phyloP scores from a whole-genome alignment of 2,113 vertebrate genomes.

The Oryzias javanicus region DNA sequence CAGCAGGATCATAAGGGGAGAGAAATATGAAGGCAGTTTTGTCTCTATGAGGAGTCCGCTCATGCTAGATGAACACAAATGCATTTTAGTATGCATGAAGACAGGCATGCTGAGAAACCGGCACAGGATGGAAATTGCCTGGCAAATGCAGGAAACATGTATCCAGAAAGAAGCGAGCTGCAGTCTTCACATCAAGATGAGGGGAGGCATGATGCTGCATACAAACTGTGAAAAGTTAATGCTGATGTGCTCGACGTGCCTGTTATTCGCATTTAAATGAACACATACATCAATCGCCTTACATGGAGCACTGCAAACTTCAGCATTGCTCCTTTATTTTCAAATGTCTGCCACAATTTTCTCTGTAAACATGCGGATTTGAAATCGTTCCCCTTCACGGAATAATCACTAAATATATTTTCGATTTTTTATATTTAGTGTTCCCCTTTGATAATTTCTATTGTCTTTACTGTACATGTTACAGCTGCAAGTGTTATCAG shows the following conservation, averaged over 20 bases:
- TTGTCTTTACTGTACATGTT: no score
- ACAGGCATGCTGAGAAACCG: slow-evolving; percentile 26
- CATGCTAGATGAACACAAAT: slow-evolving; percentile 36
- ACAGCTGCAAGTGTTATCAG: no score
- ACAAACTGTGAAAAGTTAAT: slow-evolving; percentile 6
- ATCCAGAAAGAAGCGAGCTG: slow-evolving; percentile 29
- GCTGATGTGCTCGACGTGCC: neutral
- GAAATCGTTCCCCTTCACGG: no score
- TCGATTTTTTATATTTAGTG: no score
- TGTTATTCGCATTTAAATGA: neutral
- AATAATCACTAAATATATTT: no score
- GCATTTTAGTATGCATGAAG: slow-evolving; percentile 39
- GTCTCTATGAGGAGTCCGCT: slow-evolving; percentile 39
- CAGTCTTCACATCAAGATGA: slow-evolving; percentile 39
- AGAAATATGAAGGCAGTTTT: slow-evolving; percentile 2
- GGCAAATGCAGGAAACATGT: slow-evolving; percentile 22
- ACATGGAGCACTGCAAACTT: no score
- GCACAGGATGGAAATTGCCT: slow-evolving; percentile 18
- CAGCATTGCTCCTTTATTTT: no score
- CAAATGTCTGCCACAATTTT: no score
- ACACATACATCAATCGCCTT: neutral
- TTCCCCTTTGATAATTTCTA: no score
- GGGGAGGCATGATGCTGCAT: slow-evolving; percentile 33
- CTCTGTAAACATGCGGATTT: no score
- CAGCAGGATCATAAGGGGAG: neutral